phyloP scores from a whole-genome alignment of 1,140 invertebrate species.

The Drosophila parabipectinata region DNA sequence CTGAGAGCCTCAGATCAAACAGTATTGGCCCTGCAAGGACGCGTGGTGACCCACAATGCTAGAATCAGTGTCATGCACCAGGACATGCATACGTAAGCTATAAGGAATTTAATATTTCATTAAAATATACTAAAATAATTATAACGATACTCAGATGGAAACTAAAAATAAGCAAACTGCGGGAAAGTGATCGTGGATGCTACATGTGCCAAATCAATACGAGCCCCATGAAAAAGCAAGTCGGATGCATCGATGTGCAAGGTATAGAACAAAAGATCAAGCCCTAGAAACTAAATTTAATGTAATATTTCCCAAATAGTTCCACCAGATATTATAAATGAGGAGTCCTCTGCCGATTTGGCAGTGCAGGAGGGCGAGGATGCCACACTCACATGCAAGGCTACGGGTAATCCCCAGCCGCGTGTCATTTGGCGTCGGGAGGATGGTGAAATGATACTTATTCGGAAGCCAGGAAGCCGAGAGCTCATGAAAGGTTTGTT shows the following conservation, averaged over 20 bases:
- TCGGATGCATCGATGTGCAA: constrained; percentile 94
- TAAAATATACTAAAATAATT: background rate
- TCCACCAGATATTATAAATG: constrained; percentile 90
- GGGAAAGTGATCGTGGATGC: constrained; percentile 90
- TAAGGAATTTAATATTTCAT: background rate
- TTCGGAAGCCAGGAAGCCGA: constrained; percentile 87
- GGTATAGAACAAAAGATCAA: constrained; percentile 85
- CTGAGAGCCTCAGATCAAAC: constrained; percentile 94
- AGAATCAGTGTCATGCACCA: constrained; percentile 92
- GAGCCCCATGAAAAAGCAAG: constrained; percentile 93
- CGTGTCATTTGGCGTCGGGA: constrained; percentile 89
- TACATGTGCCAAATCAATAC: constrained; percentile 96
- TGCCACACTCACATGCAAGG: constrained; percentile 91
- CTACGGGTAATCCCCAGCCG: constrained; percentile 90
- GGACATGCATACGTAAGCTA: constrained; percentile 86
- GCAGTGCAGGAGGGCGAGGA: constrained; percentile 92
- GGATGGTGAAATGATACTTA: constrained; percentile 88
- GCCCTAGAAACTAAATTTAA: background rate
- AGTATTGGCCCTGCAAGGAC: constrained; percentile 92
- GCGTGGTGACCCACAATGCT: constrained; percentile 94
- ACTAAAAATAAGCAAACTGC: constrained; percentile 89
- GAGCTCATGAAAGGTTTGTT: constrained; percentile 87
- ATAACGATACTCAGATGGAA: constrained; percentile 86
- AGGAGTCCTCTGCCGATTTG: constrained; percentile 90
- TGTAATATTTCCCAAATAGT: constrained; percentile 85